Evolutionary conservation across 2,797 vertebrate species (phyloP), one percentile per base, ranked within the genome.

Genomic region (Echeneis naucrates): DNA sequence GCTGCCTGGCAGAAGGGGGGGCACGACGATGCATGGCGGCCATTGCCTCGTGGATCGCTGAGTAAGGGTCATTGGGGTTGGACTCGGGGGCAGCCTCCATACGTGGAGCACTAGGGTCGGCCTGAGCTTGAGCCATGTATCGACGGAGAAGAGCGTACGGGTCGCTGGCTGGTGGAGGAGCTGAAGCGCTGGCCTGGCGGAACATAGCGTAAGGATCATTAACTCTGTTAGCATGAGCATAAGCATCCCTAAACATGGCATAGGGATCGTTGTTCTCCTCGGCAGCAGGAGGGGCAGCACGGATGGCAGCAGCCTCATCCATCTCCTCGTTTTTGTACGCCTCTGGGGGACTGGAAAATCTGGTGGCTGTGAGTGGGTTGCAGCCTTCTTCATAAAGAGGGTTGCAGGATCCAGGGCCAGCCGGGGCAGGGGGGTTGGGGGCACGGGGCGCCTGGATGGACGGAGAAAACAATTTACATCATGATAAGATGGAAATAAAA

Each of bases 311-410:
- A 2, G 88, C 88, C 33, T 91, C 89, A 0, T 92, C 87, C 3
- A 70, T 68, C 1, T 89, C 83, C 13, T 90, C 82, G 0, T 68
- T 75, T 61, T 75, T 85, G 68, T 87, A 92, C 1, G 88, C 30
- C 14, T 89, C 75, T 8, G 90, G 89, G 13, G 89, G 75, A 1
- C 61, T 9, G 24, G 90, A 55, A 35, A 86, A 90, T 71, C 52
- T 92, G 64, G 87, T 91, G 52, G 92, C 93, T 0, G 89, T 93
- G 1, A 95, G 89, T 5, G 95, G 94, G 82, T 95, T 95, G 88
- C 95, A 95, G 55, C 90, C 88, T 0, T 94, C 92, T 21, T 95
- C 94, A 35, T 75, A 92, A 21, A 95, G 79, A 27, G 95, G 95
- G 82, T 96, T 95, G 85, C 95, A 96, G 57, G 92, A 93, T 63